Evolutionary conservation across 1,140 invertebrate species (phyloP), one percentile per base, ranked within the genome.

Genomic region (Anthonomus grandis): DNA sequence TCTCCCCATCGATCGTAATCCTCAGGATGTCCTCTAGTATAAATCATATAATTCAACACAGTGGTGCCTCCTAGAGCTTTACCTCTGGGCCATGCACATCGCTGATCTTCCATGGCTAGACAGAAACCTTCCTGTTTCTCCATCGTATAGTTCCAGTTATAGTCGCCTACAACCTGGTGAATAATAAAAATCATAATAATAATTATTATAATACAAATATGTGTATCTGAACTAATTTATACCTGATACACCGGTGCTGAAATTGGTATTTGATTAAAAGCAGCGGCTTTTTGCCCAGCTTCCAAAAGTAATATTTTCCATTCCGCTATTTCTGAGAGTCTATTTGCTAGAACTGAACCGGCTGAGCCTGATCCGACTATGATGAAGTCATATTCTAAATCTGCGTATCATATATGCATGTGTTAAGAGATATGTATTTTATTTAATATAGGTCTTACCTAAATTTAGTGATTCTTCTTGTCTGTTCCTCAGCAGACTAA

Each of bases 361-460:
- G 92, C 90, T 2, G 90, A 90, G 1, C 89, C 90, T 4, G 87
- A 91, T n/a, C 93, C 93, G 24, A 95, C 82, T 66, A 90, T 81
- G 63, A 90, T 82, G 63, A 90, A 90, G 69, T 90, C 87, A 75
- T 90, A 90, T 65, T 84, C 82, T 51, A 79, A 77, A 34, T 34
- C 57, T 57, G 19, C n/a, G n/a, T n/a, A n/a, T n/a, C n/a, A n/a
- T n/a, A n/a, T n/a, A n/a, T n/a, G n/a, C n/a, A 53, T 21, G 25
- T 51, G 0, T 19, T 23, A 31, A 51, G 38, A 23, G 44, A 27
- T 10, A 15, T 8, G 13, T 31, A 8, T 8, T 6, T 31, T 31
- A 6, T 31, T 6, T 6, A 8, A 8, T 31, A 31, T 31, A 6
- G 6, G 6, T n/a, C 6, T 6, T 31, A 31, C 27, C 6, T 8